Evolutionary conservation across 2,888 invertebrate genomes (phyloP).

Genomic region (Thysanoteuthis rhombus): DNA sequence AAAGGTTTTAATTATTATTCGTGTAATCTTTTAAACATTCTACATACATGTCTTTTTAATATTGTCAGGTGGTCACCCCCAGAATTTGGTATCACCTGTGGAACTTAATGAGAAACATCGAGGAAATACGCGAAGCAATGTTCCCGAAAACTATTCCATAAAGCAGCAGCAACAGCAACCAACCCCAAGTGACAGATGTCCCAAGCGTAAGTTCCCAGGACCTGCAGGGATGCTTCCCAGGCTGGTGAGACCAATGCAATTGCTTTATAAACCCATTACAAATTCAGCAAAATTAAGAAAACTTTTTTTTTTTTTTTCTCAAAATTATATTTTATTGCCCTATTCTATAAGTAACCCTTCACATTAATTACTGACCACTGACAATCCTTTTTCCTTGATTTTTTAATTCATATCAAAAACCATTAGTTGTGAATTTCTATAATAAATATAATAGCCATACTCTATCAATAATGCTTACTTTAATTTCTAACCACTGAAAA

Average conservation of each 20-base stretch:
- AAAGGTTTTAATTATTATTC: not conserved
- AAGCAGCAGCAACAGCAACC: not conserved
- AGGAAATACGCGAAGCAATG: not conserved
- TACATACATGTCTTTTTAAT: not conserved
- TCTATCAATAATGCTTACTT: too few relatives aligned
- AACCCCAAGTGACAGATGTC: slow-evolving; percentile 32
- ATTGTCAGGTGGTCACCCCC: not conserved
- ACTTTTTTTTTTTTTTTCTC: not conserved
- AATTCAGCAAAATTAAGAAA: not conserved
- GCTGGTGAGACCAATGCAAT: slow-evolving; percentile 45
- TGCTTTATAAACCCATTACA: not conserved
- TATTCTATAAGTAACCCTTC: not conserved
- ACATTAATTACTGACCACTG: too few relatives aligned
- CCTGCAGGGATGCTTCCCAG: slow-evolving; percentile 63
- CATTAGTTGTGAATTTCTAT: too few relatives aligned
- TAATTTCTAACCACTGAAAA: too few relatives aligned
- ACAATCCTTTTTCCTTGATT: too few relatives aligned
- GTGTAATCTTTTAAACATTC: not conserved
- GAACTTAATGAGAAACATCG: not conserved
- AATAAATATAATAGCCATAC: too few relatives aligned
- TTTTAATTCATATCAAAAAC: too few relatives aligned
- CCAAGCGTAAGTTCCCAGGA: slow-evolving; percentile 61
- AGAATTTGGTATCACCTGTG: not conserved
- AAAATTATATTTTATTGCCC: not conserved
- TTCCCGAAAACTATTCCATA: too few relatives aligned